Conservation (phyloP, 1,140 invertebrate species). For the Goniozus legneri region DNA sequence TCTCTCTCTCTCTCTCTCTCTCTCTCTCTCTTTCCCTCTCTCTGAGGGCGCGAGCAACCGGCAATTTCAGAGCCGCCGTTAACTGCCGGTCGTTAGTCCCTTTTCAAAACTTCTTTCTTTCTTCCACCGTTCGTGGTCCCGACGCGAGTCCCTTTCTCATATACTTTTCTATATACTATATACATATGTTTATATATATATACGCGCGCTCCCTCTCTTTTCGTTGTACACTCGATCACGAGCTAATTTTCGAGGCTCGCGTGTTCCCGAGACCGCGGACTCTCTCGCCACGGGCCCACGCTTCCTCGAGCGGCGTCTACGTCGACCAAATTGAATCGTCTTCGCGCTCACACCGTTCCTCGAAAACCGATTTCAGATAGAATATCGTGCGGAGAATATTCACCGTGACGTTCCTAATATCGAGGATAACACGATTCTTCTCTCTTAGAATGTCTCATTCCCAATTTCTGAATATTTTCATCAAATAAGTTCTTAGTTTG, state of each 20-base stretch:
- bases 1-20: too few relatives aligned
- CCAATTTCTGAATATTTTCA: too few relatives aligned
- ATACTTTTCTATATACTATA: background rate
- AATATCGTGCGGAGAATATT: too few relatives aligned
- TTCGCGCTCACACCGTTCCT: slow-evolving; percentile 13
- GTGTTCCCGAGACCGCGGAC: slow-evolving; percentile 34
- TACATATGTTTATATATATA: too few relatives aligned
- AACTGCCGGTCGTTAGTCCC: slow-evolving; percentile 58
- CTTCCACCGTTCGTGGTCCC: slow-evolving; percentile 18
- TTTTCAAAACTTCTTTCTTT: slow-evolving; percentile 56
- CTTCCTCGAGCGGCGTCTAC: slow-evolving; percentile 16
- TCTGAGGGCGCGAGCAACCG: slow-evolving; percentile 53
- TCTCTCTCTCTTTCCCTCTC: too few relatives aligned
- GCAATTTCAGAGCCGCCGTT: slow-evolving; percentile 57
- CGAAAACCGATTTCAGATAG: background rate
- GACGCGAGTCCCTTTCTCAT: background rate
- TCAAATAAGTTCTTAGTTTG: too few relatives aligned
- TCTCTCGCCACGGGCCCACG: slow-evolving; percentile 36
- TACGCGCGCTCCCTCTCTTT: slow-evolving; percentile 1
- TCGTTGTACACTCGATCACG: slow-evolving; percentile 20
- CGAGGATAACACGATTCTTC: too few relatives aligned
- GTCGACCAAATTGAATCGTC: slow-evolving; percentile 52
- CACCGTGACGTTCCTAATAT: too few relatives aligned
- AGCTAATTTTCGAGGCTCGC: slow-evolving; percentile 36
- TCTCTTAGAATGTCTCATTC: too few relatives aligned